Conservation (phyloP, 2,888 invertebrate genomes). For the Dynastes tityus region DNA sequence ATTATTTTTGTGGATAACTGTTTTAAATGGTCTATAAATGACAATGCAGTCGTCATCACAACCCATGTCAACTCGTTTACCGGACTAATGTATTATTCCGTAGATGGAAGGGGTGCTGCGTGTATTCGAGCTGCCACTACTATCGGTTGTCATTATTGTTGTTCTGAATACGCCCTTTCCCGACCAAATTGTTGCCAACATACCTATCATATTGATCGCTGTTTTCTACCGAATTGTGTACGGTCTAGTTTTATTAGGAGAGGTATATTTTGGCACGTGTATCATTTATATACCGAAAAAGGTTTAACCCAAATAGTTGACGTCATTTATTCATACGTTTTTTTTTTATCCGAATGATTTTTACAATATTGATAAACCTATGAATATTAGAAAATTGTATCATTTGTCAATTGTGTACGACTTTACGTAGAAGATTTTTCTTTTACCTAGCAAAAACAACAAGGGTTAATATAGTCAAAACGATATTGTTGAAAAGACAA, state of each 20-base stretch:
- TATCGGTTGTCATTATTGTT: conserved; percentile 39
- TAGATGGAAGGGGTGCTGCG: conserved; percentile 38
- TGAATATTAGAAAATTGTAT: neutral
- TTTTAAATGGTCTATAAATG: conserved; percentile 40
- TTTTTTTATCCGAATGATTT: neutral
- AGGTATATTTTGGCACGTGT: conserved; percentile 9
- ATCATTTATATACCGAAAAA: neutral
- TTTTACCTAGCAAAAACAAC: too few species aligned
- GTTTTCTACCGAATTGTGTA: conserved; percentile 22
- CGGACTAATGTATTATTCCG: conserved; percentile 44
- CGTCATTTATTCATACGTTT: neutral
- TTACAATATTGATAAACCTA: too few species aligned
- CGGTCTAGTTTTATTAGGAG: conserved; percentile 10
- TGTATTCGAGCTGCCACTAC: conserved; percentile 19
- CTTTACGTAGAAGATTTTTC: too few species aligned
- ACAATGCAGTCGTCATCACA: conserved; percentile 32
- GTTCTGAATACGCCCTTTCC: conserved; percentile 18
- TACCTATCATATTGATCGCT: conserved; percentile 35
- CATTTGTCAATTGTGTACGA: neutral
- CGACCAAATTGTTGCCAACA: conserved; percentile 28
- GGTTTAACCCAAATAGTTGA: neutral
- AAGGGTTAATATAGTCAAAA: too few species aligned
- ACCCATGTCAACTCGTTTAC: conserved; percentile 36
- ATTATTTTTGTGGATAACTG: conserved; percentile 4
- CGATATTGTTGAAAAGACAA: too few species aligned